phyloP scores from a whole-genome alignment of 64 coral and sea anemone genomes.

The Catalaphyllia jardinei region DNA sequence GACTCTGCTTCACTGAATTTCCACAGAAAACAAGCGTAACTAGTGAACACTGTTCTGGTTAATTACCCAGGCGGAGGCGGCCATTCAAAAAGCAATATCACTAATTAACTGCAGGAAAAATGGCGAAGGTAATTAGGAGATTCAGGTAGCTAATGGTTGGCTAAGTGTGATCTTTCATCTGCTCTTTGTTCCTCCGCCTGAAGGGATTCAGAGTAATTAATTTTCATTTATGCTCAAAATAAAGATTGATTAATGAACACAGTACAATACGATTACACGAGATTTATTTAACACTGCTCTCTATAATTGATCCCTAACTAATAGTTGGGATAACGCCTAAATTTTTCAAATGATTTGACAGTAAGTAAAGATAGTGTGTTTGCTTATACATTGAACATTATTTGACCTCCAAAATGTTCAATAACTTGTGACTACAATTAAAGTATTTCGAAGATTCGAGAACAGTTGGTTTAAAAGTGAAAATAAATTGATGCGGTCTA shows the following conservation, averaged over 20 bases:
- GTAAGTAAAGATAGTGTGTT: not conserved
- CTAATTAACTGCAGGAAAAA: not conserved
- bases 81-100: not conserved
- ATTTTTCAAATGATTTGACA: not conserved
- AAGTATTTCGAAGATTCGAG: no score
- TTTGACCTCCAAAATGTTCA: not conserved
- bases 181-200: not conserved
- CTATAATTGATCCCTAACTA: not conserved
- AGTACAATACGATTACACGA: constrained; percentile 7
- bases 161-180: not conserved
- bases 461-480: no score
- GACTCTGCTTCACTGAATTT: not conserved
- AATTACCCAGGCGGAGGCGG: constrained; percentile 1
- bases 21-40: not conserved
- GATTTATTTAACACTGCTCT: not conserved
- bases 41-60: not conserved
- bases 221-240: not conserved
- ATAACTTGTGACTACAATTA: not conserved
- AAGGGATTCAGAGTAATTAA: constrained; percentile 36
- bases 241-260: constrained; percentile 14
- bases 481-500: no score
- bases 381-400: not conserved
- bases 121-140: not conserved
- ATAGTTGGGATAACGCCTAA: not conserved
- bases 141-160: not conserved